Base-by-base conservation (phyloP, 2,888 invertebrate species). In the Orthonychiurus folsomi region DNA sequence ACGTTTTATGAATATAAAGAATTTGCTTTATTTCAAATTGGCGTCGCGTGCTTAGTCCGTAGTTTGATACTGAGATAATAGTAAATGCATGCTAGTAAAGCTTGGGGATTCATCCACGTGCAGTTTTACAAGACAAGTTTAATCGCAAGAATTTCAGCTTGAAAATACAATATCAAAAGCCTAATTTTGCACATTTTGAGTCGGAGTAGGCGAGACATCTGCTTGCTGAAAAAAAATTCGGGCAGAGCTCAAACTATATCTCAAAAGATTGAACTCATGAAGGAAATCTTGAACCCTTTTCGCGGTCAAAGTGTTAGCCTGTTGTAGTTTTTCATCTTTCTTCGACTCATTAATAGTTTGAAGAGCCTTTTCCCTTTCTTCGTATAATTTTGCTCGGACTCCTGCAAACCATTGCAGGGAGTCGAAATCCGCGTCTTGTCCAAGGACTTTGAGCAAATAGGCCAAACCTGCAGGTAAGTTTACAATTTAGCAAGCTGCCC, bases 161-260 rank as follows among this genome's bases (percentile, higher is more conserved):
- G n/a, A n/a, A n/a, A n/a, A n/a, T n/a, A n/a, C n/a, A n/a, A n/a
- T n/a, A n/a, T n/a, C n/a, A n/a, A n/a, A n/a, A n/a, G n/a, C n/a
- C n/a, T n/a, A n/a, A n/a, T n/a, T n/a, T n/a, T n/a, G n/a, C n/a
- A n/a, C n/a, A 37, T 37, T 37, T 37, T 5, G 37, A 37, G 5
- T 37, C 15, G 37, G 37, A 37, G 37, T 37, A 37, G 15, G 9
- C 9, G 37, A 15, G 15, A 37, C 15, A 37, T 37, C 37, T 15
- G 37, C 37, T 23, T 62, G 77, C 76, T 89, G 86, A 77, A 97
- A 97, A 80, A 97, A 95, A 76, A 96, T 92, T 77, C 92, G 84
- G 3, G 96, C 94, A 77, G 95, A 95, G 71, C 89, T 92, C 61
- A 96, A 82, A 74, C 90, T 93, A 76, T 89, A 95, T 77, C 89